Evolutionary conservation across 2,888 invertebrate genomes (phyloP).

Genomic region (Phytoseiulus persimilis): DNA sequence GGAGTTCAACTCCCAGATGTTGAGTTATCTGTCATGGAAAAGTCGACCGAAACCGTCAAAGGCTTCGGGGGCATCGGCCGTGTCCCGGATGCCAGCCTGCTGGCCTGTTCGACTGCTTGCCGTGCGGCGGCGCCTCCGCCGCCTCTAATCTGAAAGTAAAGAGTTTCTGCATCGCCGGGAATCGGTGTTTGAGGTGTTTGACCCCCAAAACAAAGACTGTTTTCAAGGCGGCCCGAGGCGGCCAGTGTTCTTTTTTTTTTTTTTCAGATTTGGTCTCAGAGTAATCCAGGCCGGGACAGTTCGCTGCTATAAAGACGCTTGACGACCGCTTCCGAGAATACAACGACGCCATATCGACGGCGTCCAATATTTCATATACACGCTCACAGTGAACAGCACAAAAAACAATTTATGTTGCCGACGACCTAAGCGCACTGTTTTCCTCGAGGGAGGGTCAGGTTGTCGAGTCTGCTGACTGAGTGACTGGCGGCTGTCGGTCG

Average conservation of each 20-base stretch:
- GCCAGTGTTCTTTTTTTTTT: not conserved
- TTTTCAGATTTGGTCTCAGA: not conserved
- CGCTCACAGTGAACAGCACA: not conserved
- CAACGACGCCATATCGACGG: not conserved
- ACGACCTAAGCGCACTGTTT: slow-evolving; percentile 5
- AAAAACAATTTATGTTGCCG: slow-evolving; percentile 5
- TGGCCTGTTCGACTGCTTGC: not conserved
- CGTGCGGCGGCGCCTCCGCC: not conserved
- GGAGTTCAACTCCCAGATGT: not conserved
- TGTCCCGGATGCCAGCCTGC: not conserved
- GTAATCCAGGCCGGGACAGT: not conserved
- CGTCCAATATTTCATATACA: not conserved
- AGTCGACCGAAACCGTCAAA: not conserved
- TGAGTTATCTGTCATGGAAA: slow-evolving; percentile 5
- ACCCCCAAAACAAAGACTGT: not conserved
- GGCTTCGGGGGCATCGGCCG: not conserved
- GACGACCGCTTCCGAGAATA: not conserved
- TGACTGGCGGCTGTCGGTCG: not conserved
- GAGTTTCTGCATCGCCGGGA: not conserved
- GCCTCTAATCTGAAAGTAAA: not conserved
- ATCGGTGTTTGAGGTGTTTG: not conserved
- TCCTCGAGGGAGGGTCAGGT: not conserved
- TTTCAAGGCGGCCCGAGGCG: not conserved
- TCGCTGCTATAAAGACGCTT: slow-evolving; percentile 5
- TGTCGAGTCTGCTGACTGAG: not conserved